Base-by-base conservation (phyloP, 2,888 invertebrate species). In the Conchocele bisecta region DNA sequence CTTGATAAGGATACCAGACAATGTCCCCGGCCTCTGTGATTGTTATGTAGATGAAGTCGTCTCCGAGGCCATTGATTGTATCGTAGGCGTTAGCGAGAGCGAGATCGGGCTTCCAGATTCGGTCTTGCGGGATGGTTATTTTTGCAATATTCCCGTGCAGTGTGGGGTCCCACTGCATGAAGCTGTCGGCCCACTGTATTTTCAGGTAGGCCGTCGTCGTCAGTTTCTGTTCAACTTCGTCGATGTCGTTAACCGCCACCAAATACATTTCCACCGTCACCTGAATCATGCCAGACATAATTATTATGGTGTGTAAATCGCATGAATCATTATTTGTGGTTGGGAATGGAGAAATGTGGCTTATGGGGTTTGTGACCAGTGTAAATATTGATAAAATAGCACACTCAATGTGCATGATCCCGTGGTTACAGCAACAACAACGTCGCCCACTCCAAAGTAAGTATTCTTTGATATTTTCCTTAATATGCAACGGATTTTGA, bases 91-190 rank as follows among this genome's bases (percentile, higher is more conserved):
- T 77, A 13, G 74, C 67, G 3, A 77, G 46, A 17, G 77, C 77
- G 5, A 77, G 57, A 33, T 83, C 83, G 1, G 83, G 83, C 61
- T 78, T 83, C 83, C 83, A 83, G 9, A 81, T 54, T 4, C 58
- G 56, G 15, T 70, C 44, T 46, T 81, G 80, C n/a, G 73, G 66
- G 1, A 76, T 17, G 15, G 70, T 59, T 9, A 82, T 58, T 22
- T 64, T 58, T 0, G 60, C 42, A 24, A 82, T 68, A 42, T 60
- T 56, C 5, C 72, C 76, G 31, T 75, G 68, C 9, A 57, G 46
- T 9, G 63, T 20, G 1, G 74, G 67, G 2, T 48, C 61, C 81
- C 81, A 82, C 3, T 58, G 60, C 41, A 82, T 54, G 41, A 70
- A 75, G 5, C 68, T 63, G 41, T 82, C 81, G 0, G 46, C 22